Percentiles rank a stretch among this genome's conserved stretches.
Conservation (phyloP, 2,797 vertebrate genomes). For the Denticeps clupeoides region DNA sequence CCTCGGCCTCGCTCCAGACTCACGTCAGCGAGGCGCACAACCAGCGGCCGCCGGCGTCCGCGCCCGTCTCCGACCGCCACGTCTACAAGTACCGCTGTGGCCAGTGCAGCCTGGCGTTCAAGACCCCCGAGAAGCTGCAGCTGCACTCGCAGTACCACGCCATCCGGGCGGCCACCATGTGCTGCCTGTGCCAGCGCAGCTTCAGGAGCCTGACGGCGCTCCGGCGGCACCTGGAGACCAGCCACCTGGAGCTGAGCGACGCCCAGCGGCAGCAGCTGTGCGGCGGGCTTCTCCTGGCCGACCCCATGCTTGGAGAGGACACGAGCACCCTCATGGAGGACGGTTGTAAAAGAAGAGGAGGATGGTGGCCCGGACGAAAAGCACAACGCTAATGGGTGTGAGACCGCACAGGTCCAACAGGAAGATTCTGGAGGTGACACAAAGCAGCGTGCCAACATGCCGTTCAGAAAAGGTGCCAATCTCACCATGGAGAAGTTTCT, state of each 20-base stretch:
- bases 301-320: constrained; percentile 41
- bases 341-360: constrained; percentile 61
- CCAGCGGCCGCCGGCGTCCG: constrained; percentile 68
- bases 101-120: constrained; percentile 97
- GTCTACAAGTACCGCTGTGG: constrained; percentile 98
- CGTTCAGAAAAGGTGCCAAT: constrained; percentile 80
- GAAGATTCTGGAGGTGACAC: constrained; percentile 77
- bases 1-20: constrained; percentile 77
- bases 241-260: constrained; percentile 82
- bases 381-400: constrained; percentile 71
- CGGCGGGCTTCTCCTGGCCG: constrained; percentile 65
- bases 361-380: constrained; percentile 77
- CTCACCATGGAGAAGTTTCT: constrained; percentile 95
- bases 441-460: constrained; percentile 64
- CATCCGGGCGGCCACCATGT: constrained; percentile 96
- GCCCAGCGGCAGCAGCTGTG: constrained; percentile 76
- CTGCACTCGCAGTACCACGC: constrained; percentile 97
- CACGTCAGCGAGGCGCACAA: constrained; percentile 75
- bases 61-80: constrained; percentile 83
- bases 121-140: constrained; percentile 92
- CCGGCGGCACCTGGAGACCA: constrained; percentile 94
- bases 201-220: constrained; percentile 94
- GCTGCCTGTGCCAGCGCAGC: constrained; percentile 92
- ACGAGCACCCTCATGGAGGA: constrained; percentile 54
- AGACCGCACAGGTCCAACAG: constrained; percentile 60